Evolutionary conservation across 2,888 invertebrate genomes (phyloP), one percentile per base, ranked within the genome.

Genomic region (Heliconius sara): DNA sequence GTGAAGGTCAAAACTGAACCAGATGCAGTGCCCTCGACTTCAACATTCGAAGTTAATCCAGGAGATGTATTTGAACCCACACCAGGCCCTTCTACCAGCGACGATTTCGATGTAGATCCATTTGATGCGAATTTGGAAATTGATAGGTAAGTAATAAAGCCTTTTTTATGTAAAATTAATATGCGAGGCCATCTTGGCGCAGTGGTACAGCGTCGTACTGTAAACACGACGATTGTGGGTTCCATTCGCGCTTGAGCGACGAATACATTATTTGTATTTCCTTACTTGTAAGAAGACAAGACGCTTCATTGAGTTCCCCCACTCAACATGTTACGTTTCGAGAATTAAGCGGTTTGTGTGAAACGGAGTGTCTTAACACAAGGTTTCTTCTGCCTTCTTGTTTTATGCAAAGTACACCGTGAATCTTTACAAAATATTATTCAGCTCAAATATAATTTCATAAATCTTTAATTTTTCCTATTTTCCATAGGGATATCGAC

Each of bases 401-500:
- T n/a, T 60, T n/a, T 60, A 60, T n/a, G n/a, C 10, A 1, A n/a
- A 10, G n/a, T 3, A 60, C 60, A 60, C 7, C 10, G 4, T n/a
- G 12, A 22, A 60, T 7, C n/a, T n/a, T 22, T 3, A 60, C 25
- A 43, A 25, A 39, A 9, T 25, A 34, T 73, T 27, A 27, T 52
- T 34, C 12, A 57, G 7, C 12, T 13, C 12, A 57, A 22, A 63
- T 63, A 19, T 52, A 3, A 30, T 52, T 52, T 22, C 7, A 52
- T 7, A 52, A 52, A 52, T 52, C 9, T 19, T n/a, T 5, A 5
- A 2, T 12, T 72, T 60, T 72, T 34, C 43, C 10, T 65, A 52
- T 67, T 63, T 34, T 30, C 89, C 89, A 2, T 88, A 93, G 94
- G 89, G 92, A 92, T 84, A 92, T 91, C 87, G 92, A 93, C 81